Conservation (phyloP, 1,140 invertebrate genomes). For the Trichonephila inaurata region DNA sequence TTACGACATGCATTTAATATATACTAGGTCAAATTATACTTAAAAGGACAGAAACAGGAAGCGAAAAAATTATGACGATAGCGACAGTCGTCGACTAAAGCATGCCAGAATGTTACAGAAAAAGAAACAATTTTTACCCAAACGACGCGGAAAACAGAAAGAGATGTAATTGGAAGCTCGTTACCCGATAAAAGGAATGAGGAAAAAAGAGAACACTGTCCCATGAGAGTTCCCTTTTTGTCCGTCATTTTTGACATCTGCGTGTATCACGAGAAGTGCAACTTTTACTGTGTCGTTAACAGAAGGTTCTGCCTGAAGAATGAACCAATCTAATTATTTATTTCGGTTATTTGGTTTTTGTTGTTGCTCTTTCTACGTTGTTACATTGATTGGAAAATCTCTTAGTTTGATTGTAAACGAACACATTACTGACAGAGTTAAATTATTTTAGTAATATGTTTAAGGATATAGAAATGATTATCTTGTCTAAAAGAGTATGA, state of each 20-base stretch:
- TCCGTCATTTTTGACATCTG: background rate
- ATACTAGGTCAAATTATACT: background rate
- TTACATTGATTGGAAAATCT: too few relatives aligned
- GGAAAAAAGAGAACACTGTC: background rate
- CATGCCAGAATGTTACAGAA: background rate
- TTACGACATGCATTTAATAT: background rate
- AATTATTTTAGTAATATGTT: too few relatives aligned
- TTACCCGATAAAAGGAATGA: conserved; percentile 1
- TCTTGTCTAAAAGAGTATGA: too few relatives aligned
- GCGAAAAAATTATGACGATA: background rate
- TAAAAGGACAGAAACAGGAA: background rate
- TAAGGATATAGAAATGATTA: too few relatives aligned
- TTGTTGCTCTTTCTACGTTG: too few relatives aligned
- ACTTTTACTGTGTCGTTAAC: conserved; percentile 35
- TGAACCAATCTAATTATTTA: conserved; percentile 3
- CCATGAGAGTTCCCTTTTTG: background rate
- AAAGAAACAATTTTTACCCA: background rate
- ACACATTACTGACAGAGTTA: too few relatives aligned
- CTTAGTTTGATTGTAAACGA: too few relatives aligned
- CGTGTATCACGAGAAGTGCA: background rate
- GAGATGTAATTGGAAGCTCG: conserved; percentile 32
- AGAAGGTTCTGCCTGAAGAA: background rate
- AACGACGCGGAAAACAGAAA: background rate
- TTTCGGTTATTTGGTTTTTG: background rate
- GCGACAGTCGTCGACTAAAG: conserved; percentile 2